These are phyloP conservation scores for Lycodopsis pacificus DNA, from an alignment of 2,797 vertebrate species.

Conservation along the genomic window DNA sequence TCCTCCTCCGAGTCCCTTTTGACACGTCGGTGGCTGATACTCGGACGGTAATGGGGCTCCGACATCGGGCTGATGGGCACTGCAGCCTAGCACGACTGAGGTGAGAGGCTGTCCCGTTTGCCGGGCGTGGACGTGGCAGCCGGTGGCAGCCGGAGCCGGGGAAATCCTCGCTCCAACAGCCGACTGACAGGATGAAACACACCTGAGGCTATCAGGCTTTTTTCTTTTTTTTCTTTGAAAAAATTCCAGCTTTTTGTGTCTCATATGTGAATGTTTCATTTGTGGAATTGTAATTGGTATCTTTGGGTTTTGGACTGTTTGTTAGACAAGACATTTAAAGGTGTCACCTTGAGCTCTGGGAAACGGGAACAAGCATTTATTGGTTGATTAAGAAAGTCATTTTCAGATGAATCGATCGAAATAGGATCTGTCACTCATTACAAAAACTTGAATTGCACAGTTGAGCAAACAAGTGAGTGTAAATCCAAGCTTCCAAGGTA, in stretches of 20 bases:
- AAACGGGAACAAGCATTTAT: too few species aligned
- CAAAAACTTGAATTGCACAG: too few species aligned
- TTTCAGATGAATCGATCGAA: not conserved
- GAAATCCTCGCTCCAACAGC: constrained; percentile 17
- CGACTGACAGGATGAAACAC: constrained; percentile 20
- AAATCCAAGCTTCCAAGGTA: not conserved
- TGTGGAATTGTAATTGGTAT: not conserved
- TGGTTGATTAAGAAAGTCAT: not conserved
- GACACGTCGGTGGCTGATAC: constrained; percentile 69
- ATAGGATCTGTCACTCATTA: not conserved
- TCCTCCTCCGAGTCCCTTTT: constrained; percentile 52
- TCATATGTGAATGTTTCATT: not conserved
- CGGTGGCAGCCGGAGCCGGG: not conserved
- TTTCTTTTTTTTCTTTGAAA: not conserved
- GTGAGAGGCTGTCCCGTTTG: constrained; percentile 47
- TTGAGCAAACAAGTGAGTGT: too few species aligned
- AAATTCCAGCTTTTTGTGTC: not conserved
- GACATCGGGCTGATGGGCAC: constrained; percentile 65
- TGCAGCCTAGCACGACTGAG: constrained; percentile 43
- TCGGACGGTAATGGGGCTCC: constrained; percentile 66
- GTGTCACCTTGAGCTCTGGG: not conserved
- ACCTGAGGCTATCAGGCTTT: not conserved
- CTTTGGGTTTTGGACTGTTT: too few species aligned
- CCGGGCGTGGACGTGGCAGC: constrained; percentile 30
- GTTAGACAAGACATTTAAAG: not conserved